These are phyloP conservation scores for Alethe castanea DNA, from an alignment of 2,113 vertebrate species.

Conservation along the genomic window DNA sequence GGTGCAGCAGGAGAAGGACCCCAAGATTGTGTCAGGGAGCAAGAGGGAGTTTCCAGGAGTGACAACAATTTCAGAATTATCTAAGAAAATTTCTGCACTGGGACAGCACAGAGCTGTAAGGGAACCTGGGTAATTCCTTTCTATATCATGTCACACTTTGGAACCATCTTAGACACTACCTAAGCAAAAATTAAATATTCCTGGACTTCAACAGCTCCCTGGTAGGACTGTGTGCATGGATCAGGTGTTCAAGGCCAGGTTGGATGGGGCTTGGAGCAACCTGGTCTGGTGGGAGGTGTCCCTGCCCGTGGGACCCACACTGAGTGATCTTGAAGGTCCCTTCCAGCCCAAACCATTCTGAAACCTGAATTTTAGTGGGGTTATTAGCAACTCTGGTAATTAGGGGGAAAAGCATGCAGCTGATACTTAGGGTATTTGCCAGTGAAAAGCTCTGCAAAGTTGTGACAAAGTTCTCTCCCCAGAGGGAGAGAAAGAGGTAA, in stretches of 20 bases:
- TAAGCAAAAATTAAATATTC: neutral
- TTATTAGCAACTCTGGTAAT: neutral
- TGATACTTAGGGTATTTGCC: neutral
- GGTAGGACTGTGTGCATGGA: neutral
- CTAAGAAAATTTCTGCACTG: neutral
- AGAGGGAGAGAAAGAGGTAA: neutral
- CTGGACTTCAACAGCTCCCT: neutral
- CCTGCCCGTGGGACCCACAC: neutral
- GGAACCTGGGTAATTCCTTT: neutral
- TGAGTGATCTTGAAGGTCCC: neutral
- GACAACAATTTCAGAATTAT: neutral
- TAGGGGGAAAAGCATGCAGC: fast-evolving
- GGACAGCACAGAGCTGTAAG: neutral
- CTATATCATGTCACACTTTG: neutral
- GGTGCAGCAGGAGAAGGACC: neutral
- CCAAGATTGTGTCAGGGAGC: too few species aligned
- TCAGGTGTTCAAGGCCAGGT: too few species aligned
- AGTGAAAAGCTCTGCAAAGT: neutral
- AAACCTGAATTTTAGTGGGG: neutral
- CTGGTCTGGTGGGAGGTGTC: neutral
- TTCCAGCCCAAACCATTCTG: neutral
- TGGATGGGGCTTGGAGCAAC: neutral
- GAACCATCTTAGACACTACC: neutral
- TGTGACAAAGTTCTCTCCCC: too few species aligned
- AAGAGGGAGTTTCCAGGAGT: neutral